A percentile compares a stretch with the other conserved stretches of the same genome.
phyloP scores from a whole-genome alignment of 2,797 vertebrate genomes.

The Hipposideros larvatus region DNA sequence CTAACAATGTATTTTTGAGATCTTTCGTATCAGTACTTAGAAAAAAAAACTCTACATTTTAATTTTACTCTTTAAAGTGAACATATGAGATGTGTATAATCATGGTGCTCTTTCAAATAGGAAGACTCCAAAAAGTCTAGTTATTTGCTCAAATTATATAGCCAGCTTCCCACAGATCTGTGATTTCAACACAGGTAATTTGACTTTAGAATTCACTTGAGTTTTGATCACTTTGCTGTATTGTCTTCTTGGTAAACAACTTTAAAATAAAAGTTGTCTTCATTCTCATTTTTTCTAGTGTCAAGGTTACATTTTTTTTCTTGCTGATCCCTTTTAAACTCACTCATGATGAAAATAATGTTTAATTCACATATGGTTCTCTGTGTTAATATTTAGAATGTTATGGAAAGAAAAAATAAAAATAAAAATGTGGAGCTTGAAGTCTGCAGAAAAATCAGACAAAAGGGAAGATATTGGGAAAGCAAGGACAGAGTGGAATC shows the following conservation, averaged over 20 bases:
- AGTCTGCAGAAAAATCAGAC: not conserved
- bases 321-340: constrained; percentile 65
- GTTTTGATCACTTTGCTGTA: constrained; percentile 60
- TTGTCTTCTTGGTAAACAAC: constrained; percentile 54
- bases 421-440: constrained; percentile 17
- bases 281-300: constrained; percentile 61
- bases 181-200: constrained; percentile 20
- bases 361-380: constrained; percentile 67
- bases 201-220: constrained; percentile 49
- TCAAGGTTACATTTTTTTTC: constrained; percentile 39
- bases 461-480: constrained; percentile 21
- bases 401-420: constrained; percentile 56
- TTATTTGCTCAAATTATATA: constrained; percentile 27
- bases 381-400: constrained; percentile 59
- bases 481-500: not conserved
- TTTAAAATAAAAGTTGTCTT: constrained; percentile 59
- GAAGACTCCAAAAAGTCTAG: not conserved
- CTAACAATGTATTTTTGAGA: no score
- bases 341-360: constrained; percentile 70
- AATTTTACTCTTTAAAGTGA: constrained; percentile 1
- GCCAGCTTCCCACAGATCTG: not conserved
- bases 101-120: not conserved
- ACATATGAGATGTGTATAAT: not conserved
- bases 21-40: no score
- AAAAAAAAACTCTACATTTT: no score